Percentiles rank a stretch among this genome's conserved stretches.
phyloP scores from a whole-genome alignment of 2,888 invertebrate species.

The Acleris cristana region DNA sequence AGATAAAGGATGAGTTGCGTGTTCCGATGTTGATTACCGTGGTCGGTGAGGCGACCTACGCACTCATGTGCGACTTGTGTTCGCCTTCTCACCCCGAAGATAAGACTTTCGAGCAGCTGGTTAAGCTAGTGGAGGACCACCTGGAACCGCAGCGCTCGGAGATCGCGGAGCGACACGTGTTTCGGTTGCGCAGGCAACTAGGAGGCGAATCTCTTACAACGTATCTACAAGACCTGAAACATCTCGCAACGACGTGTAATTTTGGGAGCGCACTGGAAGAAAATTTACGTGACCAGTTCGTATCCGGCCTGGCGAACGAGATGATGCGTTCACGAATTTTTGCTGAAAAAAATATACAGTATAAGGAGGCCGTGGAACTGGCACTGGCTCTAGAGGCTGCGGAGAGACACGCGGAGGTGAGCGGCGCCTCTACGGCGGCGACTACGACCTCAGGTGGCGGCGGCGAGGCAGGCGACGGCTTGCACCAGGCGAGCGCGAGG shows the following conservation, averaged over 20 bases:
- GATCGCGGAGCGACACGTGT: constrained; percentile 43
- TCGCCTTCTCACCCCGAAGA: constrained; percentile 38
- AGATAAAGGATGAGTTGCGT: too few relatives aligned
- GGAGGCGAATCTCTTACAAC: constrained; percentile 37
- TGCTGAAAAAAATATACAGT: constrained; percentile 20
- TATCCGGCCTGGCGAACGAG: constrained; percentile 33
- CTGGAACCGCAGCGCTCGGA: constrained; percentile 43
- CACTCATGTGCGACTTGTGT: constrained; percentile 43
- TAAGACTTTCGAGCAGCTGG: constrained; percentile 39
- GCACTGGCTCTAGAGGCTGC: too few relatives aligned
- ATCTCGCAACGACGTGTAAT: constrained; percentile 40
- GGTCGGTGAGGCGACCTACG: constrained; percentile 31
- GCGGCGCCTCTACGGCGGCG: background rate
- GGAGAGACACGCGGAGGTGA: too few relatives aligned
- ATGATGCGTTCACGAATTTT: constrained; percentile 28
- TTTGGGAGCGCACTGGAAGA: constrained; percentile 24
- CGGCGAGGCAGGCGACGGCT: background rate
- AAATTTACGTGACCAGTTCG: constrained; percentile 35
- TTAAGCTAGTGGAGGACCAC: constrained; percentile 38
- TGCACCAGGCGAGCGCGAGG: background rate
- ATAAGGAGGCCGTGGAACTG: constrained; percentile 17
- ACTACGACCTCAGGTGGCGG: constrained; percentile 1
- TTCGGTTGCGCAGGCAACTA: constrained; percentile 40
- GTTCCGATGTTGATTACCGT: too few relatives aligned
- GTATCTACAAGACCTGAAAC: constrained; percentile 33